Conservation (phyloP, 1,140 invertebrate genomes). For the Cyrtorhinus lividipennis region DNA sequence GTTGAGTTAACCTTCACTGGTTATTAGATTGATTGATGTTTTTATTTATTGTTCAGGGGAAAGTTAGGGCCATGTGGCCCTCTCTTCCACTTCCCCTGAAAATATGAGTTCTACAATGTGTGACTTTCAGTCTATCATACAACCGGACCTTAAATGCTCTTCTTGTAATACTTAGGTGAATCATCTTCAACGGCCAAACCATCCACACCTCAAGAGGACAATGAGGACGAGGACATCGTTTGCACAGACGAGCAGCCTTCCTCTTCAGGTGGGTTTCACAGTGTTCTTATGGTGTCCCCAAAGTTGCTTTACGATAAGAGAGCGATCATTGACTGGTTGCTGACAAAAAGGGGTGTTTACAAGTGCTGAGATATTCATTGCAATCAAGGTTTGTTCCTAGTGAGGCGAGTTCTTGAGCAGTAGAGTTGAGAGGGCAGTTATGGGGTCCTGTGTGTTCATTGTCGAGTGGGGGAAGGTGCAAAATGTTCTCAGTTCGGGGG, state of each 20-base stretch:
- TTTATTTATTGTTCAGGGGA: neutral
- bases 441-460: too few relatives aligned
- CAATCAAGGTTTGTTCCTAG: neutral
- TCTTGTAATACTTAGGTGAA: neutral
- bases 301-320: too few relatives aligned
- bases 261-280: neutral
- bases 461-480: too few relatives aligned
- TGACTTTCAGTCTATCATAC: too few relatives aligned
- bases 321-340: neutral
- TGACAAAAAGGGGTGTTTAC: neutral
- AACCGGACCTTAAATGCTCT: neutral
- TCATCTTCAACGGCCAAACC: neutral
- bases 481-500: too few relatives aligned
- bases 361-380: neutral
- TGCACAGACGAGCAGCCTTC: constrained; percentile 1
- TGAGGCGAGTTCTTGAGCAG: too few relatives aligned
- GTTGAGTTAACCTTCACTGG: too few relatives aligned
- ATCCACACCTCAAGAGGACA: neutral
- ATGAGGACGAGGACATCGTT: constrained; percentile 13
- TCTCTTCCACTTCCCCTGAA: too few relatives aligned
- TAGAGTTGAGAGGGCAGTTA: too few relatives aligned
- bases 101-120: too few relatives aligned
- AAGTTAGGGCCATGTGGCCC: neutral
- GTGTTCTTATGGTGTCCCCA: neutral
- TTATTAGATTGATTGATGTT: too few relatives aligned